Evolutionary conservation across 1,140 invertebrate species (phyloP), one percentile per base, ranked within the genome.

Genomic region (Pogonognathellus flavescens): DNA sequence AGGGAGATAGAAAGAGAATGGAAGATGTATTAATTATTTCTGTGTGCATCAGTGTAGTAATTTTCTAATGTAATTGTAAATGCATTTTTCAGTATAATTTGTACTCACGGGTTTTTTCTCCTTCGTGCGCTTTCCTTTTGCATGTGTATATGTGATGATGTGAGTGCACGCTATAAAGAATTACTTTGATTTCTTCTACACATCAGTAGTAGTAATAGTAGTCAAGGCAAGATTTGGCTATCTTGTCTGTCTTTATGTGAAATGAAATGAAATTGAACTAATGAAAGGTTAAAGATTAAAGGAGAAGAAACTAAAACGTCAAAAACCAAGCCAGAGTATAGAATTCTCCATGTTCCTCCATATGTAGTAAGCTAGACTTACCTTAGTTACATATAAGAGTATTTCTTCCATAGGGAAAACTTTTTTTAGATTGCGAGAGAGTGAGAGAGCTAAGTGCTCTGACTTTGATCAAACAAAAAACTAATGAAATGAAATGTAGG

Each of bases 381-480:
- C 2, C 25, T 22, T 25, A 66, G 10, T 8, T 76, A 50, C 31
- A 76, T 49, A 57, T 5, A 9, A 57, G 53, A 57, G 9, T 57
- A n/a, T 66, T 66, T 25, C 57, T 13, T 22, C 41, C 66, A 14
- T 1, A 31, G 31, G 18, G 41, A 76, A 76, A 76, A 76, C 25
- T 50, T 76, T 76, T 70, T 76, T 76, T 7, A 31, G 41, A 25
- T 41, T 76, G 31, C 6, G 31, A 41, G 31, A 41, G 31, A 41
- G 31, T 41, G 31, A 41, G 31, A 41, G 31, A 41, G 31, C 31
- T 76, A 76, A 76, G 70, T 76, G 70, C 70, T 76, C 49, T 76
- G 70, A 76, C 70, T 76, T 76, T 76, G 70, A 76, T 76, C 70
- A 76, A 76, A 76, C 70, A 76, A 76, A 76, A 76, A 76, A 76